Evolutionary conservation across 23 tunicate species (phyloP), one percentile per base, ranked within the genome.

Genomic region (Aplidium turbinatum): DNA sequence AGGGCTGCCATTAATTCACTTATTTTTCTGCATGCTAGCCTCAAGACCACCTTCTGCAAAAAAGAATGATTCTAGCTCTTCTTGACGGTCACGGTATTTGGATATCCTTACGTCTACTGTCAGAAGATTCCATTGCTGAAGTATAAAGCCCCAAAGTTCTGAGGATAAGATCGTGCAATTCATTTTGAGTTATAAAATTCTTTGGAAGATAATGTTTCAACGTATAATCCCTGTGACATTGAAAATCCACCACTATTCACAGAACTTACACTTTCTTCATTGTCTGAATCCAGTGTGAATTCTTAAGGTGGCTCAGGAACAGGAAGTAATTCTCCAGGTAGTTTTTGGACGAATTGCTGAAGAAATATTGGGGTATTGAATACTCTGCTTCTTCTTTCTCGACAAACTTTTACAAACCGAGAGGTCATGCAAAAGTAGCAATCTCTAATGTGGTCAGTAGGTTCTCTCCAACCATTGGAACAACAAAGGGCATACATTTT

Each of bases 361-460:
- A 21, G 73, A 29, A 66, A 51, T 26, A 0, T 35, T 30, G n/a
- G 46, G 77, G 31, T 72, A 72, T 72, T 50, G 39, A 72, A 72
- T 72, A 26, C 31, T 72, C 38, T 60, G 68, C 68, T 60, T 60
- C 68, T 42, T 42, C 74, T 45, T 38, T 45, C 39, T n/a, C n/a
- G n/a, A n/a, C n/a, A n/a, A n/a, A n/a, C n/a, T n/a, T n/a, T n/a
- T 23, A 33, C 54, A 18, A 39, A 31, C 19, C 38, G 35, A 29
- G 68, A 38, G 68, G 57, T 68, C 74, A 68, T 68, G 74, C 77
- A 72, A 72, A 72, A 72, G 77, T 50, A 51, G 47, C 64, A 72
- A 38, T 72, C 33, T 38, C 25, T 27, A 27, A 28, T 38, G 39
- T 52, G 70, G 47, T 72, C 60, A 0, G 77, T 48, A 27, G 40